These are phyloP conservation scores for Mus minutoides DNA, from an alignment of 2,797 vertebrate genomes.

Conservation along the genomic window DNA sequence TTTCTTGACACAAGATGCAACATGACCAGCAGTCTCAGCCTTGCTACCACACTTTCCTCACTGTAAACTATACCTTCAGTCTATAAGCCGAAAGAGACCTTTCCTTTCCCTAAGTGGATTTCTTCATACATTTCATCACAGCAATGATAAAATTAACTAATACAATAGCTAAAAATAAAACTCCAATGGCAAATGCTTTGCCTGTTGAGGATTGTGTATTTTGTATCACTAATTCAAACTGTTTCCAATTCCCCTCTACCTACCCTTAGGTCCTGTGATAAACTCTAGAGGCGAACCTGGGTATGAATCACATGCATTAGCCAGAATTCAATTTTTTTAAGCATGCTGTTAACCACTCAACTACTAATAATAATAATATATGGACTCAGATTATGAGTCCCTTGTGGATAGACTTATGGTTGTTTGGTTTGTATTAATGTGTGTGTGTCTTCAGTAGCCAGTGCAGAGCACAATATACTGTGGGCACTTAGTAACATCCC, in stretches of 20 bases:
- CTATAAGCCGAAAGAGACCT: neutral
- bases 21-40: neutral
- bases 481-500: neutral
- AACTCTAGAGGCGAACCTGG: neutral
- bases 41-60: neutral
- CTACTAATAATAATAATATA: slow-evolving; percentile 24
- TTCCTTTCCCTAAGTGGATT: neutral
- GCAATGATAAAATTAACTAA: neutral
- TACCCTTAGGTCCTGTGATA: neutral
- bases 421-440: neutral
- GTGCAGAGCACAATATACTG: neutral
- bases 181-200: neutral
- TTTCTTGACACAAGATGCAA: neutral
- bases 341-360: neutral
- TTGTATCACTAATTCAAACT: slow-evolving; percentile 35
- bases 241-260: neutral
- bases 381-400: neutral
- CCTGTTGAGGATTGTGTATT: neutral
- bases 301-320: neutral
- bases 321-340: slow-evolving; percentile 5
- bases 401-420: neutral
- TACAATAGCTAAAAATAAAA: neutral
- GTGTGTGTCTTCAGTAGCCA: slow-evolving; percentile 7
- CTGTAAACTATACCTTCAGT: neutral
- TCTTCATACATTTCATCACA: neutral